These are phyloP conservation scores for Macrophya alboannulata DNA, from an alignment of 2,888 invertebrate species.

Conservation along the genomic window DNA sequence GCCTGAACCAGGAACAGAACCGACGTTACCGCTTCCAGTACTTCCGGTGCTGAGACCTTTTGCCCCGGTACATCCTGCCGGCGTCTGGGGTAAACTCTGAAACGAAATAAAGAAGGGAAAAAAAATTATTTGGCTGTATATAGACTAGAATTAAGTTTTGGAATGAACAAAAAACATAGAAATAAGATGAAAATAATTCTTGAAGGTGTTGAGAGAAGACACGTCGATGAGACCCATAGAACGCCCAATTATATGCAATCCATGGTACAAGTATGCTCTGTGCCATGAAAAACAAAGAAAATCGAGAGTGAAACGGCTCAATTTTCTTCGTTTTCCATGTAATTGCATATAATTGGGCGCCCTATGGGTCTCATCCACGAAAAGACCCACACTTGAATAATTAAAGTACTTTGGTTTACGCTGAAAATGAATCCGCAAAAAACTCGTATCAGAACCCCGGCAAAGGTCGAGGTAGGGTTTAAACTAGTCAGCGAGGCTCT, in stretches of 20 bases:
- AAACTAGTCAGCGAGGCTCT: slow-evolving; percentile 49
- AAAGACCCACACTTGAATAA: too few species aligned
- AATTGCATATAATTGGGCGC: too few species aligned
- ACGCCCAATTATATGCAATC: too few species aligned
- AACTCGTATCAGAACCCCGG: neutral
- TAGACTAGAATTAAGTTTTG: neutral
- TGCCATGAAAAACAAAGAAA: too few species aligned
- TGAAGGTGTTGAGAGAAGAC: too few species aligned
- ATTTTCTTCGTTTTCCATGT: too few species aligned
- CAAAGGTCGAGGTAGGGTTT: slow-evolving; percentile 44
- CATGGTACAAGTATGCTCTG: too few species aligned
- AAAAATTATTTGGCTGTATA: neutral
- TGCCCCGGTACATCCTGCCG: slow-evolving; percentile 78
- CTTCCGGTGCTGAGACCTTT: slow-evolving; percentile 71
- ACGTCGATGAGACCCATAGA: too few species aligned
- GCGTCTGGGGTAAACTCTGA: slow-evolving; percentile 84
- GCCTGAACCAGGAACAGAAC: slow-evolving; percentile 63
- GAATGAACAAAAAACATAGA: neutral
- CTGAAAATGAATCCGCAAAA: slow-evolving; percentile 2
- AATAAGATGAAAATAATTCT: neutral
- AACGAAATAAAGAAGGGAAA: slow-evolving; percentile 66
- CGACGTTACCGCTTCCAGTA: slow-evolving; percentile 65
- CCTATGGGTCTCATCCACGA: too few species aligned
- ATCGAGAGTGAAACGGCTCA: too few species aligned
- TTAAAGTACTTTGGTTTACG: neutral